These are phyloP conservation scores for Hippocampus guttulatus DNA, from an alignment of 2,113 vertebrate genomes.

Conservation along the genomic window DNA sequence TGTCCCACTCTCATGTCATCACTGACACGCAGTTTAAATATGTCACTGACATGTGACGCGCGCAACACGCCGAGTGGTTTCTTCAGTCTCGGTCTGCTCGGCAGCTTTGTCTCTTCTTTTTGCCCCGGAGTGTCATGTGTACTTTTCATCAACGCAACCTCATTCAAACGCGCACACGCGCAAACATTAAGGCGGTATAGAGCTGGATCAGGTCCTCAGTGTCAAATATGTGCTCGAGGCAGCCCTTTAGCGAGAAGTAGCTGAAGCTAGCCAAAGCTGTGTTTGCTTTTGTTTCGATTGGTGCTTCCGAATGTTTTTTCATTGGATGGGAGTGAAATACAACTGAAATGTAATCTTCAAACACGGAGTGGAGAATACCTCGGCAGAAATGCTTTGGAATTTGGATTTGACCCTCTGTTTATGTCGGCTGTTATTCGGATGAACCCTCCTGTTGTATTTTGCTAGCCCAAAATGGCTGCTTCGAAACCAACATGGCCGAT, in stretches of 20 bases:
- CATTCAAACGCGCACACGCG: constrained; percentile 9
- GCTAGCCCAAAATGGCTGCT: no score
- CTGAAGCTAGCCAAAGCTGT: neutral
- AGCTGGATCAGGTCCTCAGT: constrained; percentile 46
- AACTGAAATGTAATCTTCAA: no score
- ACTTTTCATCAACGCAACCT: constrained; percentile 21
- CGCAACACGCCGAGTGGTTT: constrained; percentile 2
- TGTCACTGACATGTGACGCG: constrained; percentile 21
- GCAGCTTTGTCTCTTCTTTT: neutral
- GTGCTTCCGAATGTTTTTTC: no score
- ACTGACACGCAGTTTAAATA: constrained; percentile 23
- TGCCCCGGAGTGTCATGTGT: constrained; percentile 5
- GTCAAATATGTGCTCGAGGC: constrained; percentile 7
- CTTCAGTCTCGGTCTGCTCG: constrained; percentile 7
- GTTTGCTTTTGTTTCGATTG: no score
- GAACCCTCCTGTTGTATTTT: no score
- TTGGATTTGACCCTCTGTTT: no score
- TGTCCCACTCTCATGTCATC: constrained; percentile 40
- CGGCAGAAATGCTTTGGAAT: no score
- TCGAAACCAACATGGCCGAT: no score
- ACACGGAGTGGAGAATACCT: no score
- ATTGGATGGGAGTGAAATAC: no score
- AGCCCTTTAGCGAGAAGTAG: neutral
- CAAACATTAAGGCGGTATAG: neutral
- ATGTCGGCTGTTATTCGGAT: no score